Base-by-base conservation (phyloP, 2,797 vertebrate species). In the Varecia variegata region DNA sequence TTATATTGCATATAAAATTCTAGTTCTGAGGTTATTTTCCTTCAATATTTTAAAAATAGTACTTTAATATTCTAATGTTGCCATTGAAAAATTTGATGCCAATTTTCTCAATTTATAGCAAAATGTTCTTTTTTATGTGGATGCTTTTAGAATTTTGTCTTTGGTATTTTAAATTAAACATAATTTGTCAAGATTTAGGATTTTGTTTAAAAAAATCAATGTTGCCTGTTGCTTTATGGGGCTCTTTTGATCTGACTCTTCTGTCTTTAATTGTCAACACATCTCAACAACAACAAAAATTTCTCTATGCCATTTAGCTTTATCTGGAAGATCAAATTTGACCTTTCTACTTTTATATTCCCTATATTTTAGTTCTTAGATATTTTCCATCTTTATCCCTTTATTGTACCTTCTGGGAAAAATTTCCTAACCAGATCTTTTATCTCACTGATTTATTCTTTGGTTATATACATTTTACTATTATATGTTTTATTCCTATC, bases 81-180 rank as follows among this genome's bases (percentile, higher is more conserved):
- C 21, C 21, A 73, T 3, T 81, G 21, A 88, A 45, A 87, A 73
- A 54, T 79, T 73, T 83, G 20, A 50, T 10, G 2, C 25, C 30
- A 38, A 88, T 80, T 95, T 81, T 81, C 43, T 80, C 73, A 71
- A 62, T 74, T 91, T 68, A 70, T 6, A 86, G 7, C 6, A 2
- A 94, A 79, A 40, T 68, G 4, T 45, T 84, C 15, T 52, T 94
- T 84, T 76, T 87, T 62, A 67, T 23, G 30, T 45, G 12, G 30
- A 89, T 32, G 35, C 9, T 85, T 93, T 68, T 11, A 67, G 54
- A 73, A 94, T 68, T 62, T 92, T 81, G 25, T 87, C 52, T 81
- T 93, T 50, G 45, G 35, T 50, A 25, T 35, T 93, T 95, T 87
- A n/a, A 92, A 62, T 77, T 77, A 85, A 68, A 62, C 58, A 67